Evolutionary conservation across 2,797 vertebrate species (phyloP), one percentile per base, ranked within the genome.

Genomic region (Crenuchus spilurus): DNA sequence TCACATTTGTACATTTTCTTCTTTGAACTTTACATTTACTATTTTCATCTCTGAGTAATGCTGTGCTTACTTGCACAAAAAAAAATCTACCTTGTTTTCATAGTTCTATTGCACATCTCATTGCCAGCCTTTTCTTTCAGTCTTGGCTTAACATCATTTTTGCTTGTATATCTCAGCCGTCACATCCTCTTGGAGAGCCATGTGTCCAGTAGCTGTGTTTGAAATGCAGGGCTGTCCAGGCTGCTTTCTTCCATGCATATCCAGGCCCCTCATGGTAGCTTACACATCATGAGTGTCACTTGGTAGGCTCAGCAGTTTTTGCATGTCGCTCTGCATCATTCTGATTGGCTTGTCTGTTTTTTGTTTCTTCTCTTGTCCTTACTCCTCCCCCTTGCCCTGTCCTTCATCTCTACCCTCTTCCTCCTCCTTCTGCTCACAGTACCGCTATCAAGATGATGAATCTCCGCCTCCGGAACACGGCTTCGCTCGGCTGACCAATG

Each of bases 381-480:
- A n/a, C n/a, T 6, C 26, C 14, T 28, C 3, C 48, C 8, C 20
- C 51, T 6, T 22, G 22, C 18, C 11, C 13, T 44, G 1, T 68
- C 16, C 18, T 33, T 4, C 61, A 1, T 31, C 26, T n/a, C n/a
- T n/a, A n/a, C 39, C 26, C 37, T 60, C n/a, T 6, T 55, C 42
- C 26, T 33, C 2, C 1, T 55, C 49, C 66, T 26, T 16, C 20
- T 33, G 13, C 37, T 20, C 14, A 94, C 95, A 98, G 90, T 97
- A 98, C 83, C 95, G 94, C 66, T 98, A 97, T 87, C 95, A 98
- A 88, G 96, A 99, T 91, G 96, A 98, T 18, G 95, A 97, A 0
- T 93, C 89, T 0, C 91, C 88, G 4, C 92, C 94, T 37, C 94
- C 95, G 0, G 96, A 98, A 88, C 96, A 95, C 82, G 93, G 93